A percentile compares a stretch with the other conserved stretches of the same genome.
Conservation (phyloP, 2,113 vertebrate species). For the Antennarius striatus region DNA sequence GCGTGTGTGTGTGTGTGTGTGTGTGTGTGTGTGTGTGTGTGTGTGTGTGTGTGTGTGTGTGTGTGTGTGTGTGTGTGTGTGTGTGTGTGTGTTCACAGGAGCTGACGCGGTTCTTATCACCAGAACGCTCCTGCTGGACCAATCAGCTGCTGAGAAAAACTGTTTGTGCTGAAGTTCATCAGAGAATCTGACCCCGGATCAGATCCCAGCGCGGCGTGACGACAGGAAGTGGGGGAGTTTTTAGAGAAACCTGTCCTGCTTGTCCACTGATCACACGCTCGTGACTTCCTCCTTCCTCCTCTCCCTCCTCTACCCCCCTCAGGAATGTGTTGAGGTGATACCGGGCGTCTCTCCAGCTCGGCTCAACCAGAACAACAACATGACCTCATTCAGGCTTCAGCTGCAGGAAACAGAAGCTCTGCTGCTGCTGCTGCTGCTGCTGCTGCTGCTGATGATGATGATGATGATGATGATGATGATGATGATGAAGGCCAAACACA, state of each 20-base stretch:
- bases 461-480: not conserved
- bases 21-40: not conserved
- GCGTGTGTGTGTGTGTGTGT: not conserved
- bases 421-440: not conserved
- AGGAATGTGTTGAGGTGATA: slow-evolving; percentile 42
- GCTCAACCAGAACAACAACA: slow-evolving; percentile 21
- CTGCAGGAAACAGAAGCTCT: slow-evolving; percentile 5
- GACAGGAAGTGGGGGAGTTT: no score
- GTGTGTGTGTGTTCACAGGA: not conserved
- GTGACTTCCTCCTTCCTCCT: slow-evolving; percentile 1
- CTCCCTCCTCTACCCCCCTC: not conserved
- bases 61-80: no score
- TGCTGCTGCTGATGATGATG: not conserved
- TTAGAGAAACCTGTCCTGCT: no score
- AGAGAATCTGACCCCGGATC: not conserved
- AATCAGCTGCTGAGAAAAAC: not conserved
- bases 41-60: not conserved
- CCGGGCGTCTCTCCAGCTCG: not conserved
- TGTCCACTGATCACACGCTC: no score
- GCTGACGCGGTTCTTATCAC: no score
- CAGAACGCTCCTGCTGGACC: not conserved
- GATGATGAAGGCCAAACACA: not conserved
- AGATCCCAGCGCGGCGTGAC: no score
- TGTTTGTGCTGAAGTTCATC: not conserved
- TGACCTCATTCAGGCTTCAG: slow-evolving; percentile 22